A percentile compares a stretch with the other conserved stretches of the same genome.
Conservation (phyloP, 2,888 invertebrate species). For the Melanchra persicariae region DNA sequence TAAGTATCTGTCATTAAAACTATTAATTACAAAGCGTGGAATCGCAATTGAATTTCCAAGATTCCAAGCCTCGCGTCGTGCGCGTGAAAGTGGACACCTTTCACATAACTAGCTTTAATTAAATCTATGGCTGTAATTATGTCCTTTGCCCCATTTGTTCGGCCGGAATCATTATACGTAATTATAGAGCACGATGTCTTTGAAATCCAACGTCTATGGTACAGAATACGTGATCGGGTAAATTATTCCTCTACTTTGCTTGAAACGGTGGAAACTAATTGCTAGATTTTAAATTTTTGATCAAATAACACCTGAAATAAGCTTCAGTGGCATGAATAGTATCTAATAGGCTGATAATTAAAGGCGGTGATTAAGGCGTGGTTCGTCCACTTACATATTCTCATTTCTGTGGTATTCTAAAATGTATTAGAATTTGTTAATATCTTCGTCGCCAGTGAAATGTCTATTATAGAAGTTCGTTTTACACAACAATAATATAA, state of each 20-base stretch:
- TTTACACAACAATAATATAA: slow-evolving; percentile 27
- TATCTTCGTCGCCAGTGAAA: slow-evolving; percentile 17
- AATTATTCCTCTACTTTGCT: slow-evolving; percentile 76
- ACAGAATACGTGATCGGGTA: slow-evolving; percentile 75
- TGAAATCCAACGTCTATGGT: slow-evolving; percentile 80
- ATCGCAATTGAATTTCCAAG: slow-evolving; percentile 71
- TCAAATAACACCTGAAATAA: slow-evolving; percentile 89
- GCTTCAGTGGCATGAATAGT: slow-evolving; percentile 79
- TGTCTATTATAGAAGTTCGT: slow-evolving; percentile 30
- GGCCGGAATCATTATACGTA: slow-evolving; percentile 81
- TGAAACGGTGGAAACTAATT: slow-evolving; percentile 81
- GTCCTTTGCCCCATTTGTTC: slow-evolving; percentile 88
- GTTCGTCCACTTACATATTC: slow-evolving; percentile 63
- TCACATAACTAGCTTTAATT: slow-evolving; percentile 85
- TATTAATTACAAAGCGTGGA: slow-evolving; percentile 77
- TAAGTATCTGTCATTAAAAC: slow-evolving; percentile 65
- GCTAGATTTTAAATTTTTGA: slow-evolving; percentile 84
- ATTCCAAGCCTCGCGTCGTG: slow-evolving; percentile 74
- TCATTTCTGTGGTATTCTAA: slow-evolving; percentile 59
- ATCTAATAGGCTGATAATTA: slow-evolving; percentile 81
- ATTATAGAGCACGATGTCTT: slow-evolving; percentile 83
- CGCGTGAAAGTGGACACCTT: slow-evolving; percentile 89
- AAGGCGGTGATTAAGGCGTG: slow-evolving; percentile 76
- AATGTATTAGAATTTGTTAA: slow-evolving; percentile 52
- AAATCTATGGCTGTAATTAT: slow-evolving; percentile 85